Evolutionary conservation across 2,113 vertebrate species (phyloP).

Genomic region (Herpetotheres cachinnans): DNA sequence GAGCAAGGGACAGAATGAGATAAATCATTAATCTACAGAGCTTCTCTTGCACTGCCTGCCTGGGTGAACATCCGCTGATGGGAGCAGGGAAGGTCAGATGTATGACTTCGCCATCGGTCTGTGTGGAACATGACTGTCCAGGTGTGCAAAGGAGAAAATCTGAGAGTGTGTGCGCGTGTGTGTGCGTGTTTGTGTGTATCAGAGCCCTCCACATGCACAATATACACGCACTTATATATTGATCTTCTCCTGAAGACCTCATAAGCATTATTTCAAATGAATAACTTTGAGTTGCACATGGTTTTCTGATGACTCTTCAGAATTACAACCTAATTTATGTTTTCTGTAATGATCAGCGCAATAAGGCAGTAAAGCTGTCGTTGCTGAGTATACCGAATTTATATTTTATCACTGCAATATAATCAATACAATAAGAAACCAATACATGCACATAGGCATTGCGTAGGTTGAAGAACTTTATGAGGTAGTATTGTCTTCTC

Average conservation of each 20-base stretch:
- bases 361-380: conserved; percentile 60
- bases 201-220: not conserved
- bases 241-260: conserved; percentile 33
- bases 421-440: conserved; percentile 67
- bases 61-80: not conserved
- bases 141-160: not conserved
- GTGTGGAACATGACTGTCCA: fast-evolving
- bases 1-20: not conserved
- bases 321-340: conserved; percentile 69
- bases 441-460: not conserved
- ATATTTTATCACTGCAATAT: conserved; percentile 59
- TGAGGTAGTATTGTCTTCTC: not conserved
- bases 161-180: no score
- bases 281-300: conserved; percentile 21
- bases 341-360: conserved; percentile 73
- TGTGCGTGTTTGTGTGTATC: not conserved
- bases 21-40: not conserved
- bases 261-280: conserved; percentile 52
- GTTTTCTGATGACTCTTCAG: conserved; percentile 66
- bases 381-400: conserved; percentile 61
- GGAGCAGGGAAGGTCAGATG: no score
- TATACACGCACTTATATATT: not conserved
- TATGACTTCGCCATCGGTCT: not conserved
- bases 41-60: not conserved
- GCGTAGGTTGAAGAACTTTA: not conserved